Percentiles rank a stretch among this genome's conserved stretches.
Conservation (phyloP, 1,140 invertebrate genomes). For the Drosophila pachea region DNA sequence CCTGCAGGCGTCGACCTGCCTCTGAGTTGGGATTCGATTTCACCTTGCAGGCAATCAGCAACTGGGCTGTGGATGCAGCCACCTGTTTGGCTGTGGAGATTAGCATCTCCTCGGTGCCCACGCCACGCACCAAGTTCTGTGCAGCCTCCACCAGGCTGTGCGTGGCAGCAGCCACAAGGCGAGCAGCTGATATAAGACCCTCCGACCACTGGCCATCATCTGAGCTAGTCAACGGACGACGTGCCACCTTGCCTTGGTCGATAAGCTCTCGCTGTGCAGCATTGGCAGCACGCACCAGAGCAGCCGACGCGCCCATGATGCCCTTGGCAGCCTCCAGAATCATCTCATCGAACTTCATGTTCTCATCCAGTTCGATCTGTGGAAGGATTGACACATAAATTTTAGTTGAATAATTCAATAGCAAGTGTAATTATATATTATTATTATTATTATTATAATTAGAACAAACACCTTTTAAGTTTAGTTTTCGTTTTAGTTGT, state of each 20-base stretch:
- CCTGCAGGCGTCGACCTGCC: conserved; percentile 94
- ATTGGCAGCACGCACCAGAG: conserved; percentile 96
- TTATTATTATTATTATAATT: conserved; percentile 4
- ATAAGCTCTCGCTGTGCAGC: conserved; percentile 97
- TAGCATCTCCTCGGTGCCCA: conserved; percentile 95
- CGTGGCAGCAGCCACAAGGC: conserved; percentile 97
- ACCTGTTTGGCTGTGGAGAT: conserved; percentile 98
- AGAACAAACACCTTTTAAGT: conserved; percentile 48
- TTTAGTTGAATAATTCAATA: too few relatives aligned
- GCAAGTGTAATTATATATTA: too few relatives aligned
- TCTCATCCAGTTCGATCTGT: conserved; percentile 91
- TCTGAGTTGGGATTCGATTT: conserved; percentile 97
- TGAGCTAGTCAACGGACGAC: conserved; percentile 88
- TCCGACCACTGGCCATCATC: conserved; percentile 99
- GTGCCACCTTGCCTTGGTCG: conserved; percentile 89
- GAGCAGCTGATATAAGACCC: conserved; percentile 96
- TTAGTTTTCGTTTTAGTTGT: conserved; percentile 24
- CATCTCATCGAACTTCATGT: conserved; percentile 98
- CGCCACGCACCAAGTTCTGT: conserved; percentile 96
- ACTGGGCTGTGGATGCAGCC: conserved; percentile 96
- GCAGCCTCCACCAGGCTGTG: conserved; percentile 98
- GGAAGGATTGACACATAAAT: background rate
- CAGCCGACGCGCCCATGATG: conserved; percentile 97
- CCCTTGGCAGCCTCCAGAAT: conserved; percentile 99
- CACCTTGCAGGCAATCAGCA: conserved; percentile 97